Evolutionary conservation across 23 tunicate species (phyloP), one percentile per base, ranked within the genome.

Genomic region (Pegea sp.): DNA sequence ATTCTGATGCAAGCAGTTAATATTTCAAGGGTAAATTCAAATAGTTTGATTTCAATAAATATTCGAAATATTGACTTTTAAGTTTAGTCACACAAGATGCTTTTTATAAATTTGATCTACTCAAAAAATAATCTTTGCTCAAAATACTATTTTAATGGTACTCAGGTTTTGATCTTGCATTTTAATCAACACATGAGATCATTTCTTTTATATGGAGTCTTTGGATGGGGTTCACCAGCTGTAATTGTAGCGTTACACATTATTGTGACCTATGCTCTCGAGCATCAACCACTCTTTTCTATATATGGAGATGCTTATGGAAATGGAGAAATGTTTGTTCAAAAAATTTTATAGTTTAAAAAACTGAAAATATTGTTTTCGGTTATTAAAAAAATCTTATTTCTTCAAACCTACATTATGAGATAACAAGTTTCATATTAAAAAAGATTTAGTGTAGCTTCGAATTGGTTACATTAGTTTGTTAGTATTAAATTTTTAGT

Each of bases 171-270:
- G 46, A 53, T 55, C 3, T 58, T 70, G 62, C 60, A 61, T 60
- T 60, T 59, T 20, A 64, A 79, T 22, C 13, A 52, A n/a, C n/a
- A 72, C 5, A 30, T 52, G 8, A 53, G 58, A 48, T 29, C 38
- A 5, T 70, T 64, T 43, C 21, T 57, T 1, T 38, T 64, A 7
- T 70, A 65, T 42, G 61, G 67, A 44, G n/a, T 70, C 2, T 4
- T 79, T 25, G 92, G 92, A 3, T 79, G 92, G 92, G 92, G 92
- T 54, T 5, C 60, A 29, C 92, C 92, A 46, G 69, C 73, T 42
- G 55, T 71, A 3, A 51, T 65, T 11, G 61, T 79, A 5, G 31
- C 63, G 1, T 20, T 65, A 0, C 68, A 79, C 60, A 59, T 77
- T 29, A 79, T 79, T 5, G 48, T 70, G 5, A 64, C 62, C 69